phyloP scores from a whole-genome alignment of 2,888 invertebrate genomes.

The Sminthurides aquaticus region DNA sequence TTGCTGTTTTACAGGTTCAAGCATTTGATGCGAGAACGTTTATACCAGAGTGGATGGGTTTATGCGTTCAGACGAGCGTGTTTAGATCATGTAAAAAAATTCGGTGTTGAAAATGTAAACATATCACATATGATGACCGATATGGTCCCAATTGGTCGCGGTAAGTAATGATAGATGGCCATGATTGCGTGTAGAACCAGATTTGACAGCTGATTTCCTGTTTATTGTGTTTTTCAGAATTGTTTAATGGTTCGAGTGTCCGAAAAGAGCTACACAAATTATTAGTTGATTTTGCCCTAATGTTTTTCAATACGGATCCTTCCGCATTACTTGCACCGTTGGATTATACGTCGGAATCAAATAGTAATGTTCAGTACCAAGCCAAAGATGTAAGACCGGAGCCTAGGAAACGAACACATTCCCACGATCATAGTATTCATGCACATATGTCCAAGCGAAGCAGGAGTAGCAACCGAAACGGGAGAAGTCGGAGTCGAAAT shows the following conservation, averaged over 20 bases:
- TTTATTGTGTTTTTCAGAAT: conserved; percentile 21
- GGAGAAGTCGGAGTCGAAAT: not conserved
- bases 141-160: conserved; percentile 26
- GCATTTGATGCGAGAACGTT: conserved; percentile 23
- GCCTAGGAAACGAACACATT: conserved; percentile 21
- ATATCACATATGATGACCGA: conserved; percentile 37
- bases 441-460: conserved; percentile 12
- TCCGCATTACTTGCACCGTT: conserved; percentile 10
- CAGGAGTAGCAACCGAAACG: conserved; percentile 5
- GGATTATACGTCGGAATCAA: conserved; percentile 18
- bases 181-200: not conserved
- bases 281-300: conserved; percentile 25
- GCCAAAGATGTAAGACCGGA: conserved; percentile 33
- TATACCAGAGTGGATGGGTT: conserved; percentile 31
- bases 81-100: conserved; percentile 30
- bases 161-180: conserved; percentile 12
- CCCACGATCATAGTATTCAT: conserved; percentile 7
- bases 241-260: conserved; percentile 23
- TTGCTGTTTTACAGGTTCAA: conserved; percentile 19
- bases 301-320: conserved; percentile 29
- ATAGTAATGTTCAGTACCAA: conserved; percentile 28
- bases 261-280: conserved; percentile 27
- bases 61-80: conserved; percentile 24
- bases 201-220: too few species aligned
- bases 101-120: conserved; percentile 31